These are phyloP conservation scores for Odontomachus brunneus DNA, from an alignment of 1,140 invertebrate species.

Conservation along the genomic window DNA sequence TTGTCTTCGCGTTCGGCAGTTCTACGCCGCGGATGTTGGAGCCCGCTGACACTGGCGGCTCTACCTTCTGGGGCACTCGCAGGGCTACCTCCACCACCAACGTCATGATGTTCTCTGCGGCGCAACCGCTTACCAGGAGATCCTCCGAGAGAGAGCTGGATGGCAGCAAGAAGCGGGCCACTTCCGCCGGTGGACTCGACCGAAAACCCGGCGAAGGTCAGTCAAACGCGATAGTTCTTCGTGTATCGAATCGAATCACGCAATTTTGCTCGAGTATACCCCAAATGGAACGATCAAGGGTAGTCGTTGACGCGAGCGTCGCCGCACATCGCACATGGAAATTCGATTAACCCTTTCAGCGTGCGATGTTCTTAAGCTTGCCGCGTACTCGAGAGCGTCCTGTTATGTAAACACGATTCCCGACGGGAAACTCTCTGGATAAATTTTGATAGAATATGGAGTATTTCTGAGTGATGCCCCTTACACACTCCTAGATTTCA, in stretches of 20 bases:
- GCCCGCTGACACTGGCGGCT: constrained; percentile 91
- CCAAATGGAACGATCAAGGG: not conserved
- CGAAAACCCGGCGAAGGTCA: constrained; percentile 89
- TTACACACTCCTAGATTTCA: too few species aligned
- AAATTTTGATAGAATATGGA: not conserved
- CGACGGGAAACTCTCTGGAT: not conserved
- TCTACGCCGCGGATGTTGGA: constrained; percentile 95
- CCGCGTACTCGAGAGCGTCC: not conserved
- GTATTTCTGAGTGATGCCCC: too few species aligned
- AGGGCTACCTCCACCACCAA: constrained; percentile 95
- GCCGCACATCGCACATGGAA: constrained; percentile 33
- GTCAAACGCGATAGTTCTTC: constrained; percentile 64
- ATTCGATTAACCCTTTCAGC: constrained; percentile 57
- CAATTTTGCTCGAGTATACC: constrained; percentile 5
- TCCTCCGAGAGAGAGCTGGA: constrained; percentile 93
- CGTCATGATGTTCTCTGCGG: constrained; percentile 90
- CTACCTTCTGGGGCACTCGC: constrained; percentile 91
- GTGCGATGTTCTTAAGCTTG: constrained; percentile 13
- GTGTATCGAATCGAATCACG: not conserved
- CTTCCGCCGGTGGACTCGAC: constrained; percentile 90
- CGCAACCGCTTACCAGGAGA: constrained; percentile 91
- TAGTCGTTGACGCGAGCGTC: constrained; percentile 9
- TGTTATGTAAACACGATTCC: not conserved
- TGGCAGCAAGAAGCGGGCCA: constrained; percentile 93
- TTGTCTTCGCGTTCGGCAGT: constrained; percentile 94